A percentile compares a stretch with the other conserved stretches of the same genome.
Conservation (phyloP, 2,797 vertebrate genomes). For the Melanogrammus aeglefinus region DNA sequence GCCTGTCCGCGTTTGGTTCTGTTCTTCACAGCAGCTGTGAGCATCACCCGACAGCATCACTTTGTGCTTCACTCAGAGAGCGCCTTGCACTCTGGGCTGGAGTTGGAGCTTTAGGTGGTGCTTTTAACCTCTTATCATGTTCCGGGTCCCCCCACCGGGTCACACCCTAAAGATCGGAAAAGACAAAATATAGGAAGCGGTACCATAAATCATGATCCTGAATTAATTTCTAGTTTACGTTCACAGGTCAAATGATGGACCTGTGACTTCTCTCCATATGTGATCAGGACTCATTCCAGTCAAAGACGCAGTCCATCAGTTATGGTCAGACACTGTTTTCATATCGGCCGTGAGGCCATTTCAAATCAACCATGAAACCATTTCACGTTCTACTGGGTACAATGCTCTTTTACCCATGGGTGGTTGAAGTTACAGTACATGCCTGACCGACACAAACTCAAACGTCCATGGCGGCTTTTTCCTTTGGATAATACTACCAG, state of each 20-base stretch:
- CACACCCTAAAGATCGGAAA: background rate
- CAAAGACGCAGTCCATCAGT: background rate
- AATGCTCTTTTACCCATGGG: background rate
- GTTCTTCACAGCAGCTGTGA: conserved; percentile 36
- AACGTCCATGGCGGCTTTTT: conserved; percentile 37
- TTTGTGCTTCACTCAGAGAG: conserved; percentile 41
- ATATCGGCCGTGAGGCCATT: background rate
- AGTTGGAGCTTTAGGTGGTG: conserved; percentile 23
- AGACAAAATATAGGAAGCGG: background rate
- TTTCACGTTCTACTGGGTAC: conserved; percentile 10
- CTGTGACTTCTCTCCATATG: background rate
- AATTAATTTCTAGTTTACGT: background rate
- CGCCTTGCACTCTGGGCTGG: conserved; percentile 59
- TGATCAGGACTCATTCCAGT: background rate
- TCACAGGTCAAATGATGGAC: background rate
- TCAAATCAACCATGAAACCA: conserved; percentile 15
- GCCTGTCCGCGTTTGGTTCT: conserved; percentile 40
- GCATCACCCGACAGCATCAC: conserved; percentile 32
- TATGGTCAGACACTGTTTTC: background rate
- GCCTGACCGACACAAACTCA: conserved; percentile 9
- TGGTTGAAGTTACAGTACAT: conserved; percentile 13
- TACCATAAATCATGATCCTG: background rate
- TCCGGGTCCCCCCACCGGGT: conserved; percentile 24
- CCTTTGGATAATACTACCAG: conserved; percentile 51
- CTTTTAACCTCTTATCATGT: conserved; percentile 34